A percentile compares a stretch with the other conserved stretches of the same genome.
phyloP scores from a whole-genome alignment of 2,113 vertebrate genomes.

The Microtus richardsoni region DNA sequence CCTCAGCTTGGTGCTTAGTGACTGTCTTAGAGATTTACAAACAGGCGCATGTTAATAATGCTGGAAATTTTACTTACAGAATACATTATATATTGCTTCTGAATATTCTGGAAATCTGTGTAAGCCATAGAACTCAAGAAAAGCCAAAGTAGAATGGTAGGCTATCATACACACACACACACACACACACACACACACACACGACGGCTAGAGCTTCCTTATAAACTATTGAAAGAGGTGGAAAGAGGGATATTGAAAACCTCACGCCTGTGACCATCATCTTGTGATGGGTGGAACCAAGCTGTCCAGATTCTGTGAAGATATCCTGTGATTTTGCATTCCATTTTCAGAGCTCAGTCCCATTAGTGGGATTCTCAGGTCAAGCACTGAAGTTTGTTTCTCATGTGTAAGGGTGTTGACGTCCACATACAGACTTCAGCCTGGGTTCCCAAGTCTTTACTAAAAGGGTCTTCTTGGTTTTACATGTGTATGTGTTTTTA shows the following conservation, averaged over 20 bases:
- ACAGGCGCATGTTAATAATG: background rate
- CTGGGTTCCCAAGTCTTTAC: background rate
- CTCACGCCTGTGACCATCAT: background rate
- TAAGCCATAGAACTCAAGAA: background rate
- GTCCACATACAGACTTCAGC: background rate
- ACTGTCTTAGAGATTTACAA: background rate
- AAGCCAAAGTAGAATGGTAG: background rate
- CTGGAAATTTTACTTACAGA: conserved; percentile 20
- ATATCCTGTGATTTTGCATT: background rate
- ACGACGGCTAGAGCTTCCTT: background rate
- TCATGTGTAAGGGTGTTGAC: background rate
- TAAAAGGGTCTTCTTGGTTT: background rate
- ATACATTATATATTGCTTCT: background rate
- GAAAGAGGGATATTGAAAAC: background rate
- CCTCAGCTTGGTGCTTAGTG: background rate
- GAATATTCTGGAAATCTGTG: background rate
- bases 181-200: background rate
- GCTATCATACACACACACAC: too few species aligned
- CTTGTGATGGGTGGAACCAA: background rate
- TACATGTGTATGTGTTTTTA: too few species aligned
- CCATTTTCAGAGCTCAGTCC: background rate
- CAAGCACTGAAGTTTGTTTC: background rate
- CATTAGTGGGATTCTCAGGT: background rate
- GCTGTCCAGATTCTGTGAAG: background rate
- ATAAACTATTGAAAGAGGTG: background rate